A percentile compares a stretch with the other conserved stretches of the same genome.
Conservation (phyloP, 2,113 vertebrate species). For the Clupea harengus region DNA sequence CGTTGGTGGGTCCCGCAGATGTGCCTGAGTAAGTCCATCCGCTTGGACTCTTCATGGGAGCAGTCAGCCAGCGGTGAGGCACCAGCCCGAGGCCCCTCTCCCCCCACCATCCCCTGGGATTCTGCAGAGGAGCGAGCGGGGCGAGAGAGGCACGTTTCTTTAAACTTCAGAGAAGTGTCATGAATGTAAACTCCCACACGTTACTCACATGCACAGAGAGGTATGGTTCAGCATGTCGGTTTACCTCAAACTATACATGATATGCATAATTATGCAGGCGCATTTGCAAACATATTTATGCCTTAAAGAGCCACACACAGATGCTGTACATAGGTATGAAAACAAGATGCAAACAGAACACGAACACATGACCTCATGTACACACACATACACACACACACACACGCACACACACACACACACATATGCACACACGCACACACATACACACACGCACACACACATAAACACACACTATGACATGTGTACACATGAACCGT, state of each 20-base stretch:
- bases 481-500: background rate
- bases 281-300: background rate
- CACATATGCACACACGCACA: background rate
- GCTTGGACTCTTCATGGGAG: slow-evolving; percentile 70
- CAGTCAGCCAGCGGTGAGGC: slow-evolving; percentile 57
- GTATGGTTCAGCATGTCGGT: background rate
- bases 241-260: background rate
- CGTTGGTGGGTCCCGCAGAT: slow-evolving; percentile 88
- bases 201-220: background rate
- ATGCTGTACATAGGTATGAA: background rate
- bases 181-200: background rate
- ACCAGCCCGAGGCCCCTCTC: slow-evolving; percentile 36
- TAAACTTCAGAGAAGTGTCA: background rate
- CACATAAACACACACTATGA: background rate
- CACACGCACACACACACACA: background rate
- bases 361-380: background rate
- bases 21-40: slow-evolving; percentile 79
- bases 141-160: background rate
- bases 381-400: background rate
- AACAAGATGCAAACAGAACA: background rate
- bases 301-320: background rate
- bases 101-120: slow-evolving; percentile 54
- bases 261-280: background rate
- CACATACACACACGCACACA: background rate
- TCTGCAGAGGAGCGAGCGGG: background rate